These are phyloP conservation scores for Apantesis nais DNA, from an alignment of 2,888 invertebrate genomes.

Conservation along the genomic window DNA sequence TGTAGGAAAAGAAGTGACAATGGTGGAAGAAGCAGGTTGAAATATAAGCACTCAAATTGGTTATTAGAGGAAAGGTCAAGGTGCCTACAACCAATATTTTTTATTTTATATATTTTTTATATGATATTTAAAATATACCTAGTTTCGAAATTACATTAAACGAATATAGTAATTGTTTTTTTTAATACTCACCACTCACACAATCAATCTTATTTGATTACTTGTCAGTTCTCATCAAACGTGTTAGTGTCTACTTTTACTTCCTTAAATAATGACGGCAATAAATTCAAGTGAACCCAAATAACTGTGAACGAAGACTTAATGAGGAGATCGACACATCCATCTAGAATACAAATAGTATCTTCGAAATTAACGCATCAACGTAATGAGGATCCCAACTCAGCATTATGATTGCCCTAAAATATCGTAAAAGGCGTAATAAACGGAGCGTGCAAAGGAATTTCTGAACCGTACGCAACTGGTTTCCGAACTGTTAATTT, in stretches of 20 bases:
- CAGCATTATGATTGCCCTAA: conserved; percentile 40
- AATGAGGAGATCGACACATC: conserved; percentile 5
- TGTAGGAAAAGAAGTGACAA: neutral
- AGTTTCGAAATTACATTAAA: too few species aligned
- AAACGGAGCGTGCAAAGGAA: conserved; percentile 43
- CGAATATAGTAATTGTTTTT: too few species aligned
- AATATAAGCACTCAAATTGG: neutral
- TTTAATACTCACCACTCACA: conserved; percentile 8
- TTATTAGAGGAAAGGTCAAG: neutral
- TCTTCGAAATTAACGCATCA: conserved; percentile 14
- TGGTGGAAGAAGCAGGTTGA: neutral
- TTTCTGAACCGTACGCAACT: conserved; percentile 44
- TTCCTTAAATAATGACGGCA: conserved; percentile 9
- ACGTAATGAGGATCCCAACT: conserved; percentile 32
- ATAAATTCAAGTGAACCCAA: conserved; percentile 7
- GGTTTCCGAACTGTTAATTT: conserved; percentile 51
- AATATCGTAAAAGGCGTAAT: conserved; percentile 45
- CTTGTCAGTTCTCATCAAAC: conserved; percentile 2
- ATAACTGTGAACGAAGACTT: conserved; percentile 7
- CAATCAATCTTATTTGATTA: conserved; percentile 1
- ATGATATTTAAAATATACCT: neutral
- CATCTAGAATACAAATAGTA: conserved; percentile 7
- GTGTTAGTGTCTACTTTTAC: neutral
- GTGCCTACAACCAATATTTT: neutral
- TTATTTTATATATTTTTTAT: too few species aligned